These are phyloP conservation scores for Pedicia rivosa DNA, from an alignment of 2,888 invertebrate species.

Conservation along the genomic window DNA sequence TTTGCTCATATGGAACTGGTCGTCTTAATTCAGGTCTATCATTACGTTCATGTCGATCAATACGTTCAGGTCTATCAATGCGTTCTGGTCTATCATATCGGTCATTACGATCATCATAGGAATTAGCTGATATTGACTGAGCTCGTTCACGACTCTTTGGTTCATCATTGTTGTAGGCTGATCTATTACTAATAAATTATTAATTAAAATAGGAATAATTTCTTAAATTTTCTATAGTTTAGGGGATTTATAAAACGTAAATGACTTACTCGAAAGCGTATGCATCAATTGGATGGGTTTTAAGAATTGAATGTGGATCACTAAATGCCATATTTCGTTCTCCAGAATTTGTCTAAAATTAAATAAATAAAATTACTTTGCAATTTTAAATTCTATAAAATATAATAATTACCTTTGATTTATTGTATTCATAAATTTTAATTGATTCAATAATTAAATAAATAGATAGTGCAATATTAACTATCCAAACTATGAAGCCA, in stretches of 20 bases:
- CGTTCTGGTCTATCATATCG: neutral
- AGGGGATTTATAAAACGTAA: neutral
- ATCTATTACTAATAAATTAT: neutral
- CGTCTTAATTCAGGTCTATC: neutral
- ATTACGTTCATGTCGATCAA: neutral
- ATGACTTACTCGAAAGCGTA: constrained; percentile 6
- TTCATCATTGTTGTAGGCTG: constrained; percentile 1
- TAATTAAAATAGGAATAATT: neutral
- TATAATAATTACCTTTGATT: too few relatives aligned
- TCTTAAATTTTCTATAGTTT: neutral
- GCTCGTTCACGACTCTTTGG: neutral
- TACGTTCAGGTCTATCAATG: neutral
- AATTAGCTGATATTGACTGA: constrained; percentile 1
- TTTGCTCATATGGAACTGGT: constrained; percentile 2
- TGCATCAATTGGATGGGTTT: constrained; percentile 9
- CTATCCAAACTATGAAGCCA: constrained; percentile 31
- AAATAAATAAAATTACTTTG: neutral
- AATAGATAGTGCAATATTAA: constrained; percentile 24
- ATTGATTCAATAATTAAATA: constrained; percentile 17
- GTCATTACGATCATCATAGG: neutral
- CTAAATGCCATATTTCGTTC: constrained; percentile 8
- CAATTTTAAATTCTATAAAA: too few relatives aligned
- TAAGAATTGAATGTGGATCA: constrained; percentile 9
- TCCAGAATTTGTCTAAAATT: constrained; percentile 6
- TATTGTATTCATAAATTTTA: constrained; percentile 11